Conservation (phyloP, 2,113 vertebrate genomes). For the Rana temporaria region DNA sequence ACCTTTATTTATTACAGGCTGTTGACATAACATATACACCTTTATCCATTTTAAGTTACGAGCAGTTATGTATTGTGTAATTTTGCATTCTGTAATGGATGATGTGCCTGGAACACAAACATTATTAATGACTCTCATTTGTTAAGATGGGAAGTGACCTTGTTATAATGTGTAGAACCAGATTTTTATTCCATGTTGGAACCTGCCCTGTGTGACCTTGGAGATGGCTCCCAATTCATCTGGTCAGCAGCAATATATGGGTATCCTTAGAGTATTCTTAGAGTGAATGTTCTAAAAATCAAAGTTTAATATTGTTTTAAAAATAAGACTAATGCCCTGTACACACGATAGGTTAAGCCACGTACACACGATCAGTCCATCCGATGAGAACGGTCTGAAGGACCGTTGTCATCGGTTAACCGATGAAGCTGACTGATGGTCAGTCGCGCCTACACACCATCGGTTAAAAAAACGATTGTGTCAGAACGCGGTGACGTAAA, state of each 20-base stretch:
- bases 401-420: too few relatives aligned
- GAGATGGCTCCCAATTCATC: neutral
- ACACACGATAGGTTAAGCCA: too few relatives aligned
- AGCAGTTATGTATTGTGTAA: slow-evolving; percentile 28
- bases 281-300: neutral
- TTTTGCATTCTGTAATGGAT: slow-evolving; percentile 23
- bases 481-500: too few relatives aligned
- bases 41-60: slow-evolving; percentile 32
- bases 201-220: neutral
- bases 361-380: too few relatives aligned
- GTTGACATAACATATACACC: slow-evolving; percentile 11
- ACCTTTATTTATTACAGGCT: slow-evolving; percentile 40
- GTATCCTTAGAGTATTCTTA: neutral
- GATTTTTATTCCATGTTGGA: neutral
- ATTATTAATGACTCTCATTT: slow-evolving; percentile 50
- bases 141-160: slow-evolving; percentile 33
- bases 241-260: neutral
- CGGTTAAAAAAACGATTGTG: too few relatives aligned
- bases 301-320: too few relatives aligned
- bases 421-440: too few relatives aligned
- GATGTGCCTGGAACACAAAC: slow-evolving; percentile 24
- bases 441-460: too few relatives aligned
- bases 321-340: too few relatives aligned
- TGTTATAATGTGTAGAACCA: slow-evolving; percentile 16
- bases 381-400: too few relatives aligned